Conservation (phyloP, 2,113 vertebrate genomes). For the Anhinga anhinga region DNA sequence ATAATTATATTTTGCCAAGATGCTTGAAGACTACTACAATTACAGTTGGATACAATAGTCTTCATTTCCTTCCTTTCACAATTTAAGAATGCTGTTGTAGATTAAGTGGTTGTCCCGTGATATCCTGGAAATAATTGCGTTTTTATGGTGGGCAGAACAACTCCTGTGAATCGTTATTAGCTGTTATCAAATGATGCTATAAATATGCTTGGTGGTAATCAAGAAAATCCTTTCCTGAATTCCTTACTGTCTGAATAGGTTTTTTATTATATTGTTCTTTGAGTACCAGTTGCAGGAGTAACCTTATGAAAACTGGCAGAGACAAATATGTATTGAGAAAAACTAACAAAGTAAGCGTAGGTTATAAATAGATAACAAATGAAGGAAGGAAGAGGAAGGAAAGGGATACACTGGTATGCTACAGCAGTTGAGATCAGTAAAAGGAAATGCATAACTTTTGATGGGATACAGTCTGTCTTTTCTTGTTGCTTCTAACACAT, state of each 20-base stretch:
- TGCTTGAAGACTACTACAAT: not conserved
- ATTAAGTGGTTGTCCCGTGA: not conserved
- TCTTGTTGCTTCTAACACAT: not conserved
- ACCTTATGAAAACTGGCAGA: not conserved
- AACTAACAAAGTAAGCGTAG: not conserved
- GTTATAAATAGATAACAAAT: not conserved
- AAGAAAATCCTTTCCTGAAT: not conserved
- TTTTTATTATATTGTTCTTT: not conserved
- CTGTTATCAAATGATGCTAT: not conserved
- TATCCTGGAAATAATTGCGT: not conserved
- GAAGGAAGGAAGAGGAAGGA: not conserved
- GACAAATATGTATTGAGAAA: not conserved
- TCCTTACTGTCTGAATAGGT: not conserved
- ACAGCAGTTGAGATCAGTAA: not conserved
- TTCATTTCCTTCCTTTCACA: not conserved
- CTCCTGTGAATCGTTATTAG: not conserved
- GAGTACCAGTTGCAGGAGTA: not conserved
- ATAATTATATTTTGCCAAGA: not conserved
- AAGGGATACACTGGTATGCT: not conserved
- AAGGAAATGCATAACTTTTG: not conserved
- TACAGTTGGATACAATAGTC: not conserved
- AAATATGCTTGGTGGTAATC: not conserved
- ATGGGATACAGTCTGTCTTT: not conserved
- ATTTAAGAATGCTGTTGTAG: not conserved
- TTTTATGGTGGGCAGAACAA: not conserved